Evolutionary conservation across 2,888 invertebrate genomes (phyloP).

Genomic region (Pseudanteris insignis): DNA sequence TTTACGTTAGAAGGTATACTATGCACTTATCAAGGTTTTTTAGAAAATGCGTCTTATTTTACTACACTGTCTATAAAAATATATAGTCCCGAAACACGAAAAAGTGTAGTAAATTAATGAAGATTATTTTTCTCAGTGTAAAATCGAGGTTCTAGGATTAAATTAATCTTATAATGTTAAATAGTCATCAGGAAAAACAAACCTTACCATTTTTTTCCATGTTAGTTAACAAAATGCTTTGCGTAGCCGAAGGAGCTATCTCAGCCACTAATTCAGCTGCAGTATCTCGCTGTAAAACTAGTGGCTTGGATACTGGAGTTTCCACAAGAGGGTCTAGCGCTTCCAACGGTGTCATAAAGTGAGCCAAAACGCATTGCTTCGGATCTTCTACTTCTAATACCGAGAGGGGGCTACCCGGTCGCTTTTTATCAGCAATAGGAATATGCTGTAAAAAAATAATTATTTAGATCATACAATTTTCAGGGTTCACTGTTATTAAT

Average conservation of each 20-base stretch:
- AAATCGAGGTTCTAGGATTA: too few species aligned
- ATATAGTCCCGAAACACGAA: too few species aligned
- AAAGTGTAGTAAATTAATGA: too few species aligned
- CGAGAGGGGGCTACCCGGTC: constrained; percentile 72
- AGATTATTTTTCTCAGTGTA: too few species aligned
- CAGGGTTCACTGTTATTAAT: too few species aligned
- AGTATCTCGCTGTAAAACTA: constrained; percentile 80
- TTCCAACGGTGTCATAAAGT: constrained; percentile 89
- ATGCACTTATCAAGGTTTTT: too few species aligned
- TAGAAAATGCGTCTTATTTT: too few species aligned
- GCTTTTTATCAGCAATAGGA: constrained; percentile 71
- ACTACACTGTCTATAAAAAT: too few species aligned
- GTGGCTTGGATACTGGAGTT: constrained; percentile 82
- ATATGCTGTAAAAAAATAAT: constrained; percentile 70
- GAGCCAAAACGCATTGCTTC: constrained; percentile 86
- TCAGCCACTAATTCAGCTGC: constrained; percentile 82
- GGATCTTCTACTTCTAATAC: constrained; percentile 88
- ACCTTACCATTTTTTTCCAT: constrained; percentile 82
- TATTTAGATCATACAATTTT: too few species aligned
- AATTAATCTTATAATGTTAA: too few species aligned
- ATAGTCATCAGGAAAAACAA: too few species aligned
- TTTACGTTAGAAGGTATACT: too few species aligned
- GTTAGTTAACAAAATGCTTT: constrained; percentile 87
- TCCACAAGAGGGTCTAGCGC: constrained; percentile 86
- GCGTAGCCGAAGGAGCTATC: constrained; percentile 70